Base-by-base conservation (phyloP, 2,888 invertebrate species). In the Eupelmus urozonus region DNA sequence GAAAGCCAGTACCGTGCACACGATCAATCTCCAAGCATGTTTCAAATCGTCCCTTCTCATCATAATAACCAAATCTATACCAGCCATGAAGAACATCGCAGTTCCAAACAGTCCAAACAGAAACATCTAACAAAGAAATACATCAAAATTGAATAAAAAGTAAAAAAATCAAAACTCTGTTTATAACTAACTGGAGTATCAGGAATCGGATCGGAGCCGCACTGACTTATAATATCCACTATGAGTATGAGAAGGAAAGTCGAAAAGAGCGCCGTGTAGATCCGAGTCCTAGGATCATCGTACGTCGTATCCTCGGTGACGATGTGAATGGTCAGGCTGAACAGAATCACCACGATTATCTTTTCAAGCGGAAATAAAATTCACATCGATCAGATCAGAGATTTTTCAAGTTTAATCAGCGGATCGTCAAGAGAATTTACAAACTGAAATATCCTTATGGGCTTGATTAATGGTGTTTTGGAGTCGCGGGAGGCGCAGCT, bases 151-250 rank as follows among this genome's bases (percentile, higher is more conserved):
- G 9, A 45, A 45, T 42, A 70, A 45, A 40, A 42, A 45, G 1
- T 70, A 45, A 13, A 45, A 13, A 45, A 45, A 9, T 45, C 13
- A 16, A n/a, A n/a, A n/a, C n/a, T n/a, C n/a, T n/a, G 13, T 42
- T 42, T 13, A 42, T 13, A 13, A 72, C 71, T 84, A 81, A 90
- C 90, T 77, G 89, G 88, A 40, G 88, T 86, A 76, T 90, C 88
- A 5, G 90, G 87, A 67, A 90, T 87, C 4, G 87, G 87, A 80
- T 90, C 88, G 1, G 87, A 85, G 7, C 85, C 84, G 66, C 88
- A 85, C 80, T 90, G 90, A 60, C 89, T 88, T 59, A 88, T 83
- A 57, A 90, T 84, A 70, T 89, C 86, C 55, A 90, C 84, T 16
- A 86, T 73, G 73, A 86, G 85, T 79, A 90, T 83, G 66, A 89